Base-by-base conservation (phyloP, 2,888 invertebrate genomes). In the Drosophila neonasuta region DNA sequence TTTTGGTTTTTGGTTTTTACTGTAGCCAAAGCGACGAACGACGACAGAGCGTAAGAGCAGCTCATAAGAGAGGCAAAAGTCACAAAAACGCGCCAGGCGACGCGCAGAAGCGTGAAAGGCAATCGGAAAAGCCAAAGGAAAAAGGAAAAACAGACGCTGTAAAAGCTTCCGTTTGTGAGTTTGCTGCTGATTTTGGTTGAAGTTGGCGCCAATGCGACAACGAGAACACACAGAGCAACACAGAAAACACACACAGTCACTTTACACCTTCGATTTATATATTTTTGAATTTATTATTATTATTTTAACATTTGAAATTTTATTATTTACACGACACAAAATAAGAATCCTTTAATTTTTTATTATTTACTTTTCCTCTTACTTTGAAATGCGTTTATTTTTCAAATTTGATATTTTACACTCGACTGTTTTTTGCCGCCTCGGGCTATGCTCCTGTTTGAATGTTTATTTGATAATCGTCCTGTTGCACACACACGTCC, bases 401-500 rank as follows among this genome's bases (percentile, higher is more conserved):
- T 64, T 55, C 32, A 6, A 24, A 24, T 24, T 54, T 24, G 10
- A 6, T 36, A 29, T 50, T 20, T n/a, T 13, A 30, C 20, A 50
- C 39, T 29, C 55, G 48, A 15, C n/a, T 15, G 5, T 36, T 45
- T 44, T 30, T 34, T 50, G 72, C 51, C 73, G 73, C 57, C 56
- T 60, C 24, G 63, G 44, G 66, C 55, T 61, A 44, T 42, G 63
- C 46, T 51, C 32, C 13, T 64, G 30, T 42, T 61, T 44, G 17
- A 32, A 34, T 55, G n/a, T 30, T 32, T 36, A 54, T 48, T 50
- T 51, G 32, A 29, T 15, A 32, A 17, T 66, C 45, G 71, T 70
- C 71, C 67, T 73, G 58, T 59, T 44, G 56, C 56, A 59, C 61
- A 62, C 61, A 57, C 73, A 80, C 90, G 88, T 88, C 90, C 89